Percentiles rank a stretch among this genome's conserved stretches.
Evolutionary conservation across 2,113 vertebrate genomes (phyloP).

Genomic region (Herpailurus yagouaroundi): DNA sequence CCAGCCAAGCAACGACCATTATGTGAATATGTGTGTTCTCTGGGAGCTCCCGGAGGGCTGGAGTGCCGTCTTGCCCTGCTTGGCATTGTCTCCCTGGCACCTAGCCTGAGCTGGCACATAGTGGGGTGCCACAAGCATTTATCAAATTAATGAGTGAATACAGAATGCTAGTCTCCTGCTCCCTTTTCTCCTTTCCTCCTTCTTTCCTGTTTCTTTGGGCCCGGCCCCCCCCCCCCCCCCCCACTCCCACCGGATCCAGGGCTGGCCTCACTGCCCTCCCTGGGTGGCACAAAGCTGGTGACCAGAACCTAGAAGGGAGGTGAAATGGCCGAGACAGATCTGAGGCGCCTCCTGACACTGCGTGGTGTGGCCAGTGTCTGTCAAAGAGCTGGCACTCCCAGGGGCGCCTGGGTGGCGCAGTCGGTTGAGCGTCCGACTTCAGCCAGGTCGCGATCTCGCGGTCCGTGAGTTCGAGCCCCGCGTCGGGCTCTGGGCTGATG

Average conservation of each 20-base stretch:
- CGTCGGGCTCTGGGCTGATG: too few species aligned
- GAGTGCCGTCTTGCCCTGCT: background rate
- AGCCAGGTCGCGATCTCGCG: too few species aligned
- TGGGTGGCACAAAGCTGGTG: background rate
- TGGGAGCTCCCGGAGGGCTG: background rate
- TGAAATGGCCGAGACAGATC: background rate
- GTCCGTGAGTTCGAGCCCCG: too few species aligned
- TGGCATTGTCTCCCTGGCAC: background rate
- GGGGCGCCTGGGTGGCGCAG: too few species aligned
- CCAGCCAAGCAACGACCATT: background rate
- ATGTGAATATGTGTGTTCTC: background rate
- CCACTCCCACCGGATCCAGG: background rate
- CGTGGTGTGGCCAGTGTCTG: rapidly evolving
- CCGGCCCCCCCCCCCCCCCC: rapidly evolving
- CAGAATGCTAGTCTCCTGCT: background rate
- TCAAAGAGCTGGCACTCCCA: background rate
- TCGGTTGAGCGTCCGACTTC: too few species aligned
- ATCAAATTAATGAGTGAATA: too few species aligned
- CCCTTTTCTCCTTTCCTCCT: too few species aligned
- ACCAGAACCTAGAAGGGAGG: background rate
- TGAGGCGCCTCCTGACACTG: background rate
- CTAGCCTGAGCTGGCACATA: background rate
- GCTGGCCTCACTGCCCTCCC: background rate
- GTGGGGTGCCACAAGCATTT: background rate
- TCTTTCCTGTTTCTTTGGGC: background rate